A percentile compares a stretch with the other conserved stretches of the same genome.
Conservation (phyloP, 2,797 vertebrate species). For the Forpus xanthops region DNA sequence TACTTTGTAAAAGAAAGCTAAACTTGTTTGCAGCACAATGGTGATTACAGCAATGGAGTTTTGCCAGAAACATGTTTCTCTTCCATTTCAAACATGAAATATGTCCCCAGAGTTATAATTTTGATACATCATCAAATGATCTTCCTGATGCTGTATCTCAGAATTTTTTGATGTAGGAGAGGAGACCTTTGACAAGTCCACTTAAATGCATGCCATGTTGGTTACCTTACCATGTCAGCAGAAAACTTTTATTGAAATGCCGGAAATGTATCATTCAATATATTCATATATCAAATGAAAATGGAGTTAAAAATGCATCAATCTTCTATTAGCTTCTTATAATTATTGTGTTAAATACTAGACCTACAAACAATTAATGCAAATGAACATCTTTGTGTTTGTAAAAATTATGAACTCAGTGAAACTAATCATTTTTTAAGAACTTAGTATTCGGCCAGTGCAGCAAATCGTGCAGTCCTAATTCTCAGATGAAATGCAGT, state of each 20-base stretch:
- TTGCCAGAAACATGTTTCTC: not conserved
- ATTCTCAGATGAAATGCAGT: not conserved
- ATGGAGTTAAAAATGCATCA: not conserved
- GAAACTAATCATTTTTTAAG: not conserved
- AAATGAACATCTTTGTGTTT: not conserved
- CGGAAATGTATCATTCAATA: not conserved
- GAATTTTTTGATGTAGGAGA: not conserved
- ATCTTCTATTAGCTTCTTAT: not conserved
- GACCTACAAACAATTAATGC: not conserved
- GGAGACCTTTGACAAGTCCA: not conserved
- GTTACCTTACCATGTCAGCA: not conserved
- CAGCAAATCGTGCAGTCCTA: not conserved
- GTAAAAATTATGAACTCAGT: not conserved
- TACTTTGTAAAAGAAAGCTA: not conserved
- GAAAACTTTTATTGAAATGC: not conserved
- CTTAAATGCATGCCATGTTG: not conserved
- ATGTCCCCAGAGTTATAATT: not conserved
- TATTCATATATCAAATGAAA: not conserved
- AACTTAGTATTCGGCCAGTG: not conserved
- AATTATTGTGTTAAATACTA: not conserved
- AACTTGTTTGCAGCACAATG: not conserved
- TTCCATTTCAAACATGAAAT: not conserved
- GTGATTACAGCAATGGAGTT: not conserved
- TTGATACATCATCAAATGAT: not conserved
- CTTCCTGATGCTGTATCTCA: not conserved